Base-by-base conservation (phyloP, 2,797 vertebrate species). In the Austrolebias charrua region DNA sequence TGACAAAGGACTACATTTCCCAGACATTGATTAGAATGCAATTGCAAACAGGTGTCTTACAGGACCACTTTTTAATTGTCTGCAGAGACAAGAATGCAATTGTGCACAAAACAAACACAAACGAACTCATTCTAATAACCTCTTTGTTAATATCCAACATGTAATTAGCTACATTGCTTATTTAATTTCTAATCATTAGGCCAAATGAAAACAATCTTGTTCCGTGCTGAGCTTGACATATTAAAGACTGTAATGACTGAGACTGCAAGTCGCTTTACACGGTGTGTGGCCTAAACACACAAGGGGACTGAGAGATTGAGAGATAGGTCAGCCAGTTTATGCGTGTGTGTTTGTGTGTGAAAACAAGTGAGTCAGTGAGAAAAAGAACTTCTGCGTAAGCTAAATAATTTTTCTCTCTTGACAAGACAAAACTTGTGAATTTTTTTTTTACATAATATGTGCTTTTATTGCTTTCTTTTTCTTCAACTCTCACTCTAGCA, bases 121-220 rank as follows among this genome's bases (percentile, higher is more conserved):
- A 77, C 69, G 68, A 62, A 82, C 71, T 69, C 43, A 63, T 77
- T 67, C 70, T 84, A 85, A 89, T 85, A 83, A 83, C 78, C 75
- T 79, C 69, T 62, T 74, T 81, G 72, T 80, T 78, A 78, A 84
- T 77, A 71, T 79, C 65, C 81, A 87, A 88, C 69, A 81, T 83
- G 83, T 82, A 84, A 86, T 91, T 87, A 87, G 52, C 48, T 61
- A 71, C 71, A 68, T 71, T 79, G 72, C 69, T 85, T 85, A 82
- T 86, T 90, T 89, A 84, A 89, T 89, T 83, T 89, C 87, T 86
- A 87, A 91, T 88, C 83, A 89, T 90, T 88, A 83, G 75, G 56
- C 73, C 65, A 80, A 88, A 87, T 81, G 65, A 88, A 89, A 90
- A 89, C 76, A 82, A 81, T 68, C 75, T 56, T 59, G 71, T 82